Base-by-base conservation (phyloP, 2,888 invertebrate species). In the Amblyjoppa proteus region DNA sequence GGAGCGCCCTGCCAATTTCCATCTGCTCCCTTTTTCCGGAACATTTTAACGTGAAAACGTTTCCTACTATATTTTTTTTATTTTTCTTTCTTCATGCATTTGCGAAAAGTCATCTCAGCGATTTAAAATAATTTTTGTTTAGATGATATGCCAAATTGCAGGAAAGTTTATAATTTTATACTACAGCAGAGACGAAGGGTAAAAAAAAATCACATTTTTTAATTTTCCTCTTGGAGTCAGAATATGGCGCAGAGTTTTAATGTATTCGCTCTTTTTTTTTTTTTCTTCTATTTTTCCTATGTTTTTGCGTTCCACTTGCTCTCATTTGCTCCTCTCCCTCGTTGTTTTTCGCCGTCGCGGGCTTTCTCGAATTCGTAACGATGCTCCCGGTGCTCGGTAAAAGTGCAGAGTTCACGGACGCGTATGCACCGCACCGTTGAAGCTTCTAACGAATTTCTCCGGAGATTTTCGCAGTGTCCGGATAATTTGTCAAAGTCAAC, bases 401-500 rank as follows among this genome's bases (percentile, higher is more conserved):
- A 38, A 49, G n/a, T 16, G 66, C n/a, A 20, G 31, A 20, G 75
- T 31, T 49, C 64, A 11, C 34, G 2, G 25, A 45, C 41, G 41
- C 28, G n/a, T 31, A 41, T 16, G n/a, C 56, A 9, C 31, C 16
- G 45, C 61, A 20, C 45, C 31, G 41, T 68, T 34, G 31, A 34
- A 64, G 61, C 61, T n/a, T 49, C 75, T 20, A 53, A 76, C 51
- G 76, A 64, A 76, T 66, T 76, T 66, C 66, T 51, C 76, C 51
- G 51, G 51, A 51, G 76, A 4, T 66, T 75, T 76, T 64, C 38
- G 34, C 25, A 9, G 7, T 53, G 9, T 61, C 61, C 49, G 38
- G 61, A 76, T 76, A 76, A 66, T 76, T 66, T 66, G 61, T 51
- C 75, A 75, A 64, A 75, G 66, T 76, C 76, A 66, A 13, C 28